phyloP scores from a whole-genome alignment of 1,140 invertebrate species.

The Oreohelix idahoensis region DNA sequence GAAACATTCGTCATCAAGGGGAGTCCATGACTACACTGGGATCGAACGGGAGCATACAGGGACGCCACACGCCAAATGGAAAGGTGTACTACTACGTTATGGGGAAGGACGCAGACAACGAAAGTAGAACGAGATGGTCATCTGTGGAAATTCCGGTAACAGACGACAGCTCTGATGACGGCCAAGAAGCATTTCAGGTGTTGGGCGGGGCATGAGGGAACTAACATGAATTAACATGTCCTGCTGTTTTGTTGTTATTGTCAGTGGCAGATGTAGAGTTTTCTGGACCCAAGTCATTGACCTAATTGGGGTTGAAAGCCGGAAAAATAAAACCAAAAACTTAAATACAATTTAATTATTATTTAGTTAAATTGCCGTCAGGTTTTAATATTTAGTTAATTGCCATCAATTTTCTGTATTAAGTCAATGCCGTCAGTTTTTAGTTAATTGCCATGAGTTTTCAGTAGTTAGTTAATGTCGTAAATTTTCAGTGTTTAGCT shows the following conservation, averaged over 20 bases:
- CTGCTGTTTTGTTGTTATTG: too few species aligned
- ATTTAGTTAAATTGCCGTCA: too few species aligned
- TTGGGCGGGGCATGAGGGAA: constrained; percentile 10
- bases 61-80: background rate
- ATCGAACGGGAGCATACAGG: background rate
- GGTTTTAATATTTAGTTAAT: too few species aligned
- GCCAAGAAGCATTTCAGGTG: background rate
- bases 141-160: background rate
- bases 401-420: too few species aligned
- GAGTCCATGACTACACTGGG: background rate
- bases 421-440: too few species aligned
- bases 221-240: background rate
- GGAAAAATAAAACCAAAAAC: too few species aligned
- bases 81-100: background rate
- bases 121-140: background rate
- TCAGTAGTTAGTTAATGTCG: too few species aligned
- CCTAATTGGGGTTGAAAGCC: too few species aligned
- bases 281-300: too few species aligned
- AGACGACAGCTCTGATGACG: background rate
- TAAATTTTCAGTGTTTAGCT: too few species aligned
- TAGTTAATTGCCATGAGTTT: too few species aligned
- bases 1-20: background rate
- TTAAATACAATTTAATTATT: constrained; percentile 26
- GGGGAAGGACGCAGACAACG: background rate
- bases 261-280: too few species aligned